Evolutionary conservation across 2,888 invertebrate species (phyloP).

Genomic region (Tolmerus cingulatus): DNA sequence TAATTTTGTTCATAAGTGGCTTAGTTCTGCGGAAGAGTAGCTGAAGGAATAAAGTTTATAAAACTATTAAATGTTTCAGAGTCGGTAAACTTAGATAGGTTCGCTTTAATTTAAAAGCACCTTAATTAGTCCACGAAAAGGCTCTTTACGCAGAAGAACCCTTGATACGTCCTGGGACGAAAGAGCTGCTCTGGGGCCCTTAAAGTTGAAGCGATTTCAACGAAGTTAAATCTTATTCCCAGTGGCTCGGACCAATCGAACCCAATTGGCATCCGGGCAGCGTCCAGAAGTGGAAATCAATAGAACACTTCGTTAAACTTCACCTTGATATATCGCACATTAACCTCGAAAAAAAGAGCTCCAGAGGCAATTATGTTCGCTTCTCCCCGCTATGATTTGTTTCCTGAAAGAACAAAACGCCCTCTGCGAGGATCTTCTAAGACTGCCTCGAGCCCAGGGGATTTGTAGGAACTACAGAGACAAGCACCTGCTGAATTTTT

Average conservation of each 20-base stretch:
- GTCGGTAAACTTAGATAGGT: background rate
- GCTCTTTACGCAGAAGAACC: background rate
- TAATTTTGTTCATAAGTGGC: too few relatives aligned
- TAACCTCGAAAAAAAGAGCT: background rate
- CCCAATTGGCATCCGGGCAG: background rate
- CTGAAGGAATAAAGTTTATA: background rate
- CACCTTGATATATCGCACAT: conserved; percentile 3
- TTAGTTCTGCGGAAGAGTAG: too few relatives aligned
- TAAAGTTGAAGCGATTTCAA: background rate
- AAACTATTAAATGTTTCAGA: background rate
- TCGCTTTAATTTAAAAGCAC: background rate
- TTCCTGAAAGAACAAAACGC: background rate
- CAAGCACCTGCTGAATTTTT: background rate
- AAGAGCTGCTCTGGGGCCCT: background rate
- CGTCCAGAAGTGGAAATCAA: background rate
- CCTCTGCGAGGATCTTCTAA: background rate
- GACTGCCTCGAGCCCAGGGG: background rate
- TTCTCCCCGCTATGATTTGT: background rate
- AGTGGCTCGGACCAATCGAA: background rate
- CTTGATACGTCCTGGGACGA: background rate
- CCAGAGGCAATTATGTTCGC: background rate
- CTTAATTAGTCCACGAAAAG: background rate
- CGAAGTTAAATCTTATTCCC: background rate
- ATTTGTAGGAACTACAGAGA: background rate
- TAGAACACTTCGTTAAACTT: conserved; percentile 2